Evolutionary conservation across 2,113 vertebrate species (phyloP).

Genomic region (Salvelinus alpinus): DNA sequence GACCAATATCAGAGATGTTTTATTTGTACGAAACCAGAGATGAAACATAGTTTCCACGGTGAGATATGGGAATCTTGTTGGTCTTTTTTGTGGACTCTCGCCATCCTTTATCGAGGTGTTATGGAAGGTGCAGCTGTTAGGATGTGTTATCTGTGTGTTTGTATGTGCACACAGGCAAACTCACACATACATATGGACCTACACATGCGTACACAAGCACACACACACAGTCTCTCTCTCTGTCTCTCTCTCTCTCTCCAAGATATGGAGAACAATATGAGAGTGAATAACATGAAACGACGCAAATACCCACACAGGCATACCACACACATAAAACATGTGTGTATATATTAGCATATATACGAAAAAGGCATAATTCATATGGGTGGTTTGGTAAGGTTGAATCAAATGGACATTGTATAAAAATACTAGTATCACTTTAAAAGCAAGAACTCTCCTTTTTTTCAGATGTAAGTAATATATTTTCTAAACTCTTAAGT

Average conservation of each 20-base stretch:
- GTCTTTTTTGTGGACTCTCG: conserved; percentile 14
- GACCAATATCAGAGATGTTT: too few species aligned
- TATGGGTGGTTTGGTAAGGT: conserved; percentile 1
- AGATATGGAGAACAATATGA: not conserved
- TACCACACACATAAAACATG: not conserved
- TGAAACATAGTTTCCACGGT: not conserved
- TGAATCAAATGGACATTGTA: not conserved
- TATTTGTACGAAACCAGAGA: not conserved
- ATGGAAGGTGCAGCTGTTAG: conserved; percentile 3
- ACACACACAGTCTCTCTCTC: not conserved
- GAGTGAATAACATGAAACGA: conserved; percentile 7
- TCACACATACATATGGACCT: conserved; percentile 4
- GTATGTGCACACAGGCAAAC: conserved; percentile 7
- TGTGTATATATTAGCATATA: conserved; percentile 6
- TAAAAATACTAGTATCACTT: not conserved
- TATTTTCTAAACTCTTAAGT: too few species aligned
- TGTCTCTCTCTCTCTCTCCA: not conserved
- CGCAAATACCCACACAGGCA: not conserved
- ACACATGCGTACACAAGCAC: not conserved
- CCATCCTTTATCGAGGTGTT: conserved; percentile 3
- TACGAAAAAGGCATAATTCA: not conserved
- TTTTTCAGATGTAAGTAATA: too few species aligned
- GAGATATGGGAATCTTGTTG: not conserved
- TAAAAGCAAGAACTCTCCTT: too few species aligned
- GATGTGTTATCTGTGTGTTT: conserved; percentile 1